A percentile compares a stretch with the other conserved stretches of the same genome.
Conservation (phyloP, 2,888 invertebrate species). For the Plagodis pulveraria region DNA sequence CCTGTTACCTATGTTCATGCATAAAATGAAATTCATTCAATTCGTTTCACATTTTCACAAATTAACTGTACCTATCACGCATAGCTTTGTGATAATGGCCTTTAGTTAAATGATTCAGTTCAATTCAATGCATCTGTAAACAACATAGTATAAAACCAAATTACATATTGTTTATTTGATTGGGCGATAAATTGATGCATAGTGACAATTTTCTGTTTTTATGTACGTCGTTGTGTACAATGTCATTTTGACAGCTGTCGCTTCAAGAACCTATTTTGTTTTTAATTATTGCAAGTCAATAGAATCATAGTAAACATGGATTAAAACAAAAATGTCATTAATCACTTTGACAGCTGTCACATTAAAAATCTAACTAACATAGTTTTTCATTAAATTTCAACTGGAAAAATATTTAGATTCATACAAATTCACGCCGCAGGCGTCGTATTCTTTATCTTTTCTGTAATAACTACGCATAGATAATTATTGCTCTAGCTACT, state of each 20-base stretch:
- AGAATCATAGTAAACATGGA: too few species aligned
- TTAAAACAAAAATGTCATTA: background rate
- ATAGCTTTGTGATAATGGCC: constrained; percentile 20
- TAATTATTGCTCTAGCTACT: too few species aligned
- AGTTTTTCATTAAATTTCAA: too few species aligned
- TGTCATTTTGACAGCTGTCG: too few species aligned
- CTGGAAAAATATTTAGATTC: too few species aligned
- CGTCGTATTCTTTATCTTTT: too few species aligned
- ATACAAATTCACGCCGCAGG: too few species aligned
- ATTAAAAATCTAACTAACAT: background rate
- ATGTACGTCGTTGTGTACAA: too few species aligned
- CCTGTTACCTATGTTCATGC: constrained; percentile 3
- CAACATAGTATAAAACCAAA: constrained; percentile 18
- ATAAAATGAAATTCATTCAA: constrained; percentile 21
- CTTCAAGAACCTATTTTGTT: too few species aligned
- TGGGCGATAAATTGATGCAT: constrained; percentile 18
- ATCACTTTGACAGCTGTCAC: background rate
- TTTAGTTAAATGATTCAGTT: constrained; percentile 11
- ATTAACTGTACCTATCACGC: constrained; percentile 6
- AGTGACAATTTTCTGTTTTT: background rate
- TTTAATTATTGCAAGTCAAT: too few species aligned
- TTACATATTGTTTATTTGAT: constrained; percentile 11
- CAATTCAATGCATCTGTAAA: constrained; percentile 14
- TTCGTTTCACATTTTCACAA: constrained; percentile 14
- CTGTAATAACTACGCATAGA: too few species aligned